Percentiles rank a stretch among this genome's conserved stretches.
Evolutionary conservation across 2,113 vertebrate genomes (phyloP).

Genomic region (Polypterus senegalus): DNA sequence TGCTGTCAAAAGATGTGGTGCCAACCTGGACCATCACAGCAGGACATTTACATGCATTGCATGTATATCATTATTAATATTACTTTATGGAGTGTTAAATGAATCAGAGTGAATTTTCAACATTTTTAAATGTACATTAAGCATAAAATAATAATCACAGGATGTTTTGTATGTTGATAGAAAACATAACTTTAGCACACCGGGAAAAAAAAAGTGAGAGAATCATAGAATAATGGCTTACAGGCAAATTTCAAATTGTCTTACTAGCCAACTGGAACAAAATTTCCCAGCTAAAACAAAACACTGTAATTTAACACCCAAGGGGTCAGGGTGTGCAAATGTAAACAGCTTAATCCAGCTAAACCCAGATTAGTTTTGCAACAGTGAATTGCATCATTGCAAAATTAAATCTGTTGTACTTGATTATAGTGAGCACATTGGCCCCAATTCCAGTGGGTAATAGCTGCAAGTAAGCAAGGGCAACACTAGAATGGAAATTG

Average conservation of each 20-base stretch:
- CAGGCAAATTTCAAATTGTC: constrained; percentile 30
- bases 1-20: too few relatives aligned
- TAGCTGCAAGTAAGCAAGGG: constrained; percentile 1
- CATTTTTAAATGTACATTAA: not conserved
- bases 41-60: not conserved
- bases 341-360: constrained; percentile 35
- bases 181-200: too few relatives aligned
- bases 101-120: not conserved
- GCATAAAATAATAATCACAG: too few relatives aligned
- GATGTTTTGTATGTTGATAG: too few relatives aligned
- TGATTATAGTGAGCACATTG: constrained; percentile 8
- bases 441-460: not conserved
- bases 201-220: not conserved
- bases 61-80: not conserved
- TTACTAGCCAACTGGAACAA: constrained; percentile 26
- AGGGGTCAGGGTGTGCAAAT: constrained; percentile 24
- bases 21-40: not conserved
- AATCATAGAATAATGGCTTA: constrained; percentile 15
- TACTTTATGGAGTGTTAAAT: not conserved
- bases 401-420: constrained; percentile 19
- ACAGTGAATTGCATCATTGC: constrained; percentile 19
- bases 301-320: constrained; percentile 18
- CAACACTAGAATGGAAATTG: constrained; percentile 10
- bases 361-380: constrained; percentile 27
- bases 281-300: constrained; percentile 17